Evolutionary conservation across 2,797 vertebrate species (phyloP).

Genomic region (Hoplostethus atlanticus): DNA sequence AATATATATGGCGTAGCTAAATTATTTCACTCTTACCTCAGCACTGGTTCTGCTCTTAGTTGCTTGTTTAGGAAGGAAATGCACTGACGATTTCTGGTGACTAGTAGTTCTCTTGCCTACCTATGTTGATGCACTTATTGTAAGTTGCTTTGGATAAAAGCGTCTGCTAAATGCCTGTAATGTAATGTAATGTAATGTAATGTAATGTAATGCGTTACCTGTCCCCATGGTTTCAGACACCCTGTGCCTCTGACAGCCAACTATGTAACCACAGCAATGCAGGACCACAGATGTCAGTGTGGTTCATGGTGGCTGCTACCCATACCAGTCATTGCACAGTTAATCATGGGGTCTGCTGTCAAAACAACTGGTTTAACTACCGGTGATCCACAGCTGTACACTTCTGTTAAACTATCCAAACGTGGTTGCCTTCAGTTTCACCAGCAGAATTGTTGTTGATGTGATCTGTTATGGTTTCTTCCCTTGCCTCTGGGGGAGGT

Average conservation of each 20-base stretch:
- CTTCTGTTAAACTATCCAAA: neutral
- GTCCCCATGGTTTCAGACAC: neutral
- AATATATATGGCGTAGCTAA: too few species aligned
- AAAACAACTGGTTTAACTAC: neutral
- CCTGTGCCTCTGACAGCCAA: too few species aligned
- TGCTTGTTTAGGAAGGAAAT: too few species aligned
- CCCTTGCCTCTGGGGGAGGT: slow-evolving; percentile 30
- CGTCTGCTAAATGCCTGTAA: too few species aligned
- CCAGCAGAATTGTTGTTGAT: neutral
- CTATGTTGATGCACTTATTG: too few species aligned
- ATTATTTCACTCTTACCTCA: too few species aligned
- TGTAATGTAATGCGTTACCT: too few species aligned
- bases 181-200: too few species aligned
- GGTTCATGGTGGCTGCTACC: neutral
- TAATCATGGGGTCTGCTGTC: neutral
- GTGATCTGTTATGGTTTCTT: slow-evolving; percentile 20
- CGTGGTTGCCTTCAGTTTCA: slow-evolving; percentile 12
- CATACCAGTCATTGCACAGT: neutral
- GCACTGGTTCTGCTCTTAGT: too few species aligned
- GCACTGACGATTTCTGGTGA: too few species aligned
- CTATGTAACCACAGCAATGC: neutral
- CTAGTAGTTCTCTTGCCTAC: too few species aligned
- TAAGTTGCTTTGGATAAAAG: too few species aligned
- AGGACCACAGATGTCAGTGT: neutral
- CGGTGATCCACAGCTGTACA: neutral